Conservation (phyloP, 2,888 invertebrate genomes). For the Oxyteleia sp. region DNA sequence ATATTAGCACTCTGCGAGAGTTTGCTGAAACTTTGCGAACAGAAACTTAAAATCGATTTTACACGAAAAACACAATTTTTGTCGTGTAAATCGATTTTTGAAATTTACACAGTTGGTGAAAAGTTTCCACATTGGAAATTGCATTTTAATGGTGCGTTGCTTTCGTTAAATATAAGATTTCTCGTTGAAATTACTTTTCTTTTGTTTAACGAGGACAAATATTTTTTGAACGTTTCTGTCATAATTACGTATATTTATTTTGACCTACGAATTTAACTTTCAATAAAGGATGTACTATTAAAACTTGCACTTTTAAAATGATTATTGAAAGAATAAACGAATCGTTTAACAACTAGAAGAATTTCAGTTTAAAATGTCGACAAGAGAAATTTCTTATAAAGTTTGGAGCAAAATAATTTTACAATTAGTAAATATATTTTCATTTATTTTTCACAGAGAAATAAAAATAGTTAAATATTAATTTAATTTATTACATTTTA, state of each 20-base stretch:
- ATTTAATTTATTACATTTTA: too few relatives aligned
- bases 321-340: too few relatives aligned
- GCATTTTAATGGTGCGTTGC: conserved; percentile 29
- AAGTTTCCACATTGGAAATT: conserved; percentile 40
- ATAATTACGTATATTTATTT: too few relatives aligned
- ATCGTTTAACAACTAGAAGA: too few relatives aligned
- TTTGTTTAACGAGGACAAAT: conserved; percentile 13
- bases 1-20: conserved; percentile 41
- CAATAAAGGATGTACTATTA: too few relatives aligned
- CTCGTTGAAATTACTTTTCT: conserved; percentile 6
- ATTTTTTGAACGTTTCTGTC: not conserved
- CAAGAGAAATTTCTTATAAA: too few relatives aligned
- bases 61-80: conserved; percentile 47
- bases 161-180: conserved; percentile 29
- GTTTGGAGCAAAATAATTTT: too few relatives aligned
- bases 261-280: not conserved
- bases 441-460: too few relatives aligned
- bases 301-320: too few relatives aligned
- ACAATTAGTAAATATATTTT: too few relatives aligned
- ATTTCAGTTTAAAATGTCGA: too few relatives aligned
- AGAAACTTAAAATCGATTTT: conserved; percentile 52
- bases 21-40: conserved; percentile 42
- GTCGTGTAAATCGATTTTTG: conserved; percentile 38
- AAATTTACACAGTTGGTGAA: conserved; percentile 8
- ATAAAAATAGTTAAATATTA: too few relatives aligned